phyloP scores from a whole-genome alignment of 2,888 invertebrate genomes.

The Ennomos quercinarius region DNA sequence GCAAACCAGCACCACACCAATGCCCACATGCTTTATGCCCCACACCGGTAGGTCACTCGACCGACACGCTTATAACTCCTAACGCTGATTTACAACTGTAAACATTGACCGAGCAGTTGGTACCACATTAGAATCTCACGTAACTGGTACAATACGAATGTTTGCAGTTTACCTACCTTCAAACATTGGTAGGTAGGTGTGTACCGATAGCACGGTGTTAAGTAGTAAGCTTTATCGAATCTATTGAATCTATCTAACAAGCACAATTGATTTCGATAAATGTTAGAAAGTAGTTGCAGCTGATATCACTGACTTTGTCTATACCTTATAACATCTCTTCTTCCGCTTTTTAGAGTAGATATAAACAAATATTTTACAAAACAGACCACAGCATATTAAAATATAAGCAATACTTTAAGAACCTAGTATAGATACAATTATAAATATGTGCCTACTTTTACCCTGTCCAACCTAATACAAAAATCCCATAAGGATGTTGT shows the following conservation, averaged over 20 bases:
- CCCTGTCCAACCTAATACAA: too few relatives aligned
- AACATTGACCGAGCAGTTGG: conserved; percentile 38
- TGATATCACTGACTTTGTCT: conserved; percentile 17
- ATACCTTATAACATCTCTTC: conserved; percentile 3
- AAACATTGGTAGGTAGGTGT: conserved; percentile 4
- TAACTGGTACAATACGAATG: conserved; percentile 19
- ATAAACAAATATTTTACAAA: not conserved
- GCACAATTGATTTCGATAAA: conserved; percentile 18
- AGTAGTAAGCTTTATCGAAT: conserved; percentile 19
- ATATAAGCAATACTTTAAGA: too few relatives aligned
- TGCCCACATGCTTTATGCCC: conserved; percentile 84
- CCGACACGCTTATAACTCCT: conserved; percentile 65
- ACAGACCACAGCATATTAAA: not conserved
- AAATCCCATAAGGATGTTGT: too few relatives aligned
- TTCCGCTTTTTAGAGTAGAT: conserved; percentile 14
- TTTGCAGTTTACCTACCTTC: conserved; percentile 10
- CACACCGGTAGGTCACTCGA: conserved; percentile 82
- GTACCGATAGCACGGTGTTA: conserved; percentile 10
- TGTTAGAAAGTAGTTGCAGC: conserved; percentile 21
- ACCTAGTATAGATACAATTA: too few relatives aligned
- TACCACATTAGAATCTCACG: conserved; percentile 33
- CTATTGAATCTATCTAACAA: conserved; percentile 1
- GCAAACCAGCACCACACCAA: conserved; percentile 82
- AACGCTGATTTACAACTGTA: conserved; percentile 39
- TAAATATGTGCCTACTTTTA: too few relatives aligned